phyloP scores from a whole-genome alignment of 1,140 invertebrate genomes.

The Andrena cerasifolii region DNA sequence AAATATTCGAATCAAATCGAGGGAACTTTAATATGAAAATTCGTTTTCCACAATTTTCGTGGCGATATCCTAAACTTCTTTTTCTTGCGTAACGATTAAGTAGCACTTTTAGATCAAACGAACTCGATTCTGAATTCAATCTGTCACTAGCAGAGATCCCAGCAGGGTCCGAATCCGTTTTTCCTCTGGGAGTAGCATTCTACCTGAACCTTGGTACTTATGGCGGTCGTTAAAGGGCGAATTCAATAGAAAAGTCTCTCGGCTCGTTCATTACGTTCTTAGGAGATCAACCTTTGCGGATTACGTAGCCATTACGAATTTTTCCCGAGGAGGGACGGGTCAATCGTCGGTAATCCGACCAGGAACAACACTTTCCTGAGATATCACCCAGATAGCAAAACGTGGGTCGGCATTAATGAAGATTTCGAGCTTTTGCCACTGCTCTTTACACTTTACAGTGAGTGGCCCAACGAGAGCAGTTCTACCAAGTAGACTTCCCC shows the following conservation, averaged over 20 bases:
- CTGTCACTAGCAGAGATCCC: background rate
- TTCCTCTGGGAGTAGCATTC: constrained; percentile 3
- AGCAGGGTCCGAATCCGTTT: background rate
- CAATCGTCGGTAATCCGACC: constrained; percentile 12
- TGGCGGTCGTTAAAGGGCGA: constrained; percentile 52
- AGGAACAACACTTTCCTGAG: constrained; percentile 8
- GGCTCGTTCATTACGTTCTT: constrained; percentile 56
- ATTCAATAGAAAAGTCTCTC: constrained; percentile 61
- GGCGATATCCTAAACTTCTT: no score
- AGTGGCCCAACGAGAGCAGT: background rate
- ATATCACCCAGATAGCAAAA: background rate
- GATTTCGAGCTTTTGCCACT: background rate
- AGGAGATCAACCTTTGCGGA: constrained; percentile 47
- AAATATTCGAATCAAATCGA: no score
- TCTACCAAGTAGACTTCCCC: background rate
- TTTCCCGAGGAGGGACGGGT: constrained; percentile 6
- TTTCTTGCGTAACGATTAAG: no score
- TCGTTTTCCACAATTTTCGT: no score
- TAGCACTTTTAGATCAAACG: no score
- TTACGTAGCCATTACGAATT: constrained; percentile 47
- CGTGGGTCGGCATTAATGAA: background rate
- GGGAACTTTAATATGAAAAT: no score
- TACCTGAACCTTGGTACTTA: constrained; percentile 46
- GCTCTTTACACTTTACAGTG: background rate
- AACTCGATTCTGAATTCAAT: background rate